Evolutionary conservation across 1,140 invertebrate species (phyloP).

Genomic region (Anagrus nilaparvatae): DNA sequence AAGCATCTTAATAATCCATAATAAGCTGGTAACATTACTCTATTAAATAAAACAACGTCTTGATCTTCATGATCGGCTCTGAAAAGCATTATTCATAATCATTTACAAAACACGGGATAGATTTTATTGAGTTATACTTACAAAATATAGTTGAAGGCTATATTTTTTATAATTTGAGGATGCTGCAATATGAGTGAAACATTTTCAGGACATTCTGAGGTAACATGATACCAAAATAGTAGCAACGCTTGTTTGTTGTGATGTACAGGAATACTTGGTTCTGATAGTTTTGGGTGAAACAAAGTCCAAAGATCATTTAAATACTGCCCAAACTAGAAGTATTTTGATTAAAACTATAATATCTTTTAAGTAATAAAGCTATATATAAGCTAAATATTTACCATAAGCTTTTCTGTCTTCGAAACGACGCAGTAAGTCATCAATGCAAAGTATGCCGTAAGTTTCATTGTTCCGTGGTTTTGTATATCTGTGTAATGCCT

Average conservation of each 20-base stretch:
- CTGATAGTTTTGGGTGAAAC: slow-evolving; percentile 89
- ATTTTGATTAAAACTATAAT: background rate
- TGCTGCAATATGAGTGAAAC: slow-evolving; percentile 77
- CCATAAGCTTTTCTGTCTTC: slow-evolving; percentile 85
- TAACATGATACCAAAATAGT: slow-evolving; percentile 87
- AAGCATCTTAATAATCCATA: slow-evolving; percentile 82
- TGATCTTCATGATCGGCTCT: slow-evolving; percentile 92
- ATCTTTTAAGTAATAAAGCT: slow-evolving; percentile 7
- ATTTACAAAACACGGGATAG: slow-evolving; percentile 8
- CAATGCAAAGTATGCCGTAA: slow-evolving; percentile 84
- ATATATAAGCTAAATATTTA: slow-evolving; percentile 36
- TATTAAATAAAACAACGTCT: slow-evolving; percentile 86
- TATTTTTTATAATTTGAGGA: slow-evolving; percentile 78
- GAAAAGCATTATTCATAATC: slow-evolving; percentile 18
- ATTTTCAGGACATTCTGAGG: slow-evolving; percentile 85
- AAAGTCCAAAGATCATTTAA: slow-evolving; percentile 86
- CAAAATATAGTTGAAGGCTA: slow-evolving; percentile 95
- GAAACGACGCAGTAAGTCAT: slow-evolving; percentile 84
- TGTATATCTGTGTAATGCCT: slow-evolving; percentile 76
- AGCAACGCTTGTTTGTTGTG: slow-evolving; percentile 90
- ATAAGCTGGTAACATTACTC: slow-evolving; percentile 88
- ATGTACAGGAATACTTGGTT: slow-evolving; percentile 87
- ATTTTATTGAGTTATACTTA: slow-evolving; percentile 45
- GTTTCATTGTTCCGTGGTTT: slow-evolving; percentile 79
- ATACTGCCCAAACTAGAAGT: slow-evolving; percentile 69